Evolutionary conservation across 2,113 vertebrate genomes (phyloP).

Genomic region (Hypanus sabinus): DNA sequence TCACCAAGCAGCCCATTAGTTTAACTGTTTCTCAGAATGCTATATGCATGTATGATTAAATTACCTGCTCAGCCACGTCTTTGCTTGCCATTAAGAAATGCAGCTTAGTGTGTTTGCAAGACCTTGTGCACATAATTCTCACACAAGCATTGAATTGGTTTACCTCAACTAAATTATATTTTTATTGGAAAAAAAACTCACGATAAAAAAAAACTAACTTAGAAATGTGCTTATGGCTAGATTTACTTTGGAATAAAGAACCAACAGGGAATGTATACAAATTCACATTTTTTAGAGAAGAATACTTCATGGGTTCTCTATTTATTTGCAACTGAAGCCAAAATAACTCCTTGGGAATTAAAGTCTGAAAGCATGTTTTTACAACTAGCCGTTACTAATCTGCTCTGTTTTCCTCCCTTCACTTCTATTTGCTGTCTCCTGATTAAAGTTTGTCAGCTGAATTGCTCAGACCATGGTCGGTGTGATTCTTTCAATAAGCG

Average conservation of each 20-base stretch:
- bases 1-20: background rate
- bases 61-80: background rate
- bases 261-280: background rate
- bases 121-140: background rate
- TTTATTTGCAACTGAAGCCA: constrained; percentile 6
- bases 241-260: background rate
- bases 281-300: background rate
- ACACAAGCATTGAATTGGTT: background rate
- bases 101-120: background rate
- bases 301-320: background rate
- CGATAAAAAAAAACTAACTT: background rate
- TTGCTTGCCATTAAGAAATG: background rate
- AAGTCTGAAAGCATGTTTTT: background rate
- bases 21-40: background rate
- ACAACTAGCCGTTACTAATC: background rate
- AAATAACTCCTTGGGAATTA: background rate
- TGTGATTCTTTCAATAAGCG: constrained; percentile 87
- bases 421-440: constrained; percentile 40
- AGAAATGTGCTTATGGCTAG: no score
- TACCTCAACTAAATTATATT: background rate
- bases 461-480: constrained; percentile 87
- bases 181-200: background rate
- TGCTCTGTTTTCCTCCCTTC: background rate
- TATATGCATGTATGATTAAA: background rate
- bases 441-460: constrained; percentile 81